Percentiles rank a stretch among this genome's conserved stretches.
These are phyloP conservation scores for Cydia fagiglandana DNA, from an alignment of 1,140 invertebrate genomes.

Conservation along the genomic window DNA sequence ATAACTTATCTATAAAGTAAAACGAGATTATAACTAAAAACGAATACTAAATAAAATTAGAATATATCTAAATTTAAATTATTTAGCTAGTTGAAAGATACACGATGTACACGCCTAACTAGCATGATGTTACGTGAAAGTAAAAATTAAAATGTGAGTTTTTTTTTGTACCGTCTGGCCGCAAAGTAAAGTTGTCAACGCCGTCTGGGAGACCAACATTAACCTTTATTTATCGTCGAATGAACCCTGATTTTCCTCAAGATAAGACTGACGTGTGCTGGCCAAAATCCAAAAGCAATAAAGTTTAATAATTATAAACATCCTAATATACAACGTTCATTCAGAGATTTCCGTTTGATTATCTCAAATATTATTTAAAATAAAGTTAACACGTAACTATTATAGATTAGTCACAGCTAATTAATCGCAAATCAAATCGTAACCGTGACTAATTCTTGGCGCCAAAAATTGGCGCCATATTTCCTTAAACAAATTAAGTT, in stretches of 20 bases:
- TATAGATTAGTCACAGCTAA: background rate
- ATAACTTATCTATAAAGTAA: no score
- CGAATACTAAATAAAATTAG: no score
- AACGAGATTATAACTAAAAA: no score
- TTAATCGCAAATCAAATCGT: background rate
- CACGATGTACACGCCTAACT: background rate
- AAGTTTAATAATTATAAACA: conserved; percentile 1
- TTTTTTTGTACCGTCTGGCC: conserved; percentile 55
- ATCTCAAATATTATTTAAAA: background rate
- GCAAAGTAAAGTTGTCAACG: conserved; percentile 63
- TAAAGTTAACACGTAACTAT: conserved; percentile 1
- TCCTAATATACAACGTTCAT: conserved; percentile 1
- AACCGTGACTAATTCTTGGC: background rate
- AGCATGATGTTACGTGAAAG: conserved; percentile 1
- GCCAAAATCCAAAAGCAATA: conserved; percentile 20
- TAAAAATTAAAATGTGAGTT: conserved; percentile 22
- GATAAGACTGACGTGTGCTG: conserved; percentile 33
- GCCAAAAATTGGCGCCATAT: conserved; percentile 18
- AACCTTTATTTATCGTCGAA: conserved; percentile 61
- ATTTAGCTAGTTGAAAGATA: background rate
- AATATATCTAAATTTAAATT: background rate
- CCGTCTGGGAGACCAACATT: conserved; percentile 60
- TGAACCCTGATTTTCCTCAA: conserved; percentile 49
- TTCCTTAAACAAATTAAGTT: conserved; percentile 1
- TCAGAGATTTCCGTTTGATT: background rate